Evolutionary conservation across 2,113 vertebrate species (phyloP).

Genomic region (Sylvietta virens): DNA sequence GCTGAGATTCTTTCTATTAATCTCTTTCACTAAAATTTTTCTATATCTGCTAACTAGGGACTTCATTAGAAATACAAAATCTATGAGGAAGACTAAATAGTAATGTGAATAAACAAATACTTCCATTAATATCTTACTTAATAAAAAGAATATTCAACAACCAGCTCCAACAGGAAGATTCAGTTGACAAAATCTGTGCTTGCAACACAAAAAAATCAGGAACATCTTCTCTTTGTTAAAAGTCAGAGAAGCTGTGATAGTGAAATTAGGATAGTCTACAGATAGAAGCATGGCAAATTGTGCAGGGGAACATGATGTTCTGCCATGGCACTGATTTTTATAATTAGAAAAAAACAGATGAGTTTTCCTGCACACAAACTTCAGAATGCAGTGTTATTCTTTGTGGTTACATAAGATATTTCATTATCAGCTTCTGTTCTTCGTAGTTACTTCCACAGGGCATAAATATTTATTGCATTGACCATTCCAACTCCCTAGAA

Average conservation of each 20-base stretch:
- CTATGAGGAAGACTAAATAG: background rate
- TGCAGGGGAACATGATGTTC: background rate
- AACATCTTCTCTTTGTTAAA: background rate
- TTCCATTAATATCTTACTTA: background rate
- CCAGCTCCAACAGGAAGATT: background rate
- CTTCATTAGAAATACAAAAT: background rate
- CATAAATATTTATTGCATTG: background rate
- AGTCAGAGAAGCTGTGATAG: background rate
- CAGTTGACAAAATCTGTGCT: background rate
- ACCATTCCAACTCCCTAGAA: background rate
- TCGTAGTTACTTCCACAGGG: background rate
- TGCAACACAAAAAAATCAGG: background rate
- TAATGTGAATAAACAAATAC: background rate
- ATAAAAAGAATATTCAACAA: background rate
- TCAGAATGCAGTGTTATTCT: background rate
- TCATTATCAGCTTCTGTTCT: background rate
- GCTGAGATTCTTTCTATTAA: background rate
- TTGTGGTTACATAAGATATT: background rate
- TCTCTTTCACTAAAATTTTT: background rate
- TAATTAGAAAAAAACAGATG: background rate
- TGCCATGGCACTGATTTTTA: background rate
- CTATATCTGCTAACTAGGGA: background rate
- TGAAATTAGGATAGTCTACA: background rate
- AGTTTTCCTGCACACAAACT: background rate
- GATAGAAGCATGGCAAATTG: background rate